Conservation (phyloP, 2,888 invertebrate genomes). For the Chalcosyrphus nemorum region DNA sequence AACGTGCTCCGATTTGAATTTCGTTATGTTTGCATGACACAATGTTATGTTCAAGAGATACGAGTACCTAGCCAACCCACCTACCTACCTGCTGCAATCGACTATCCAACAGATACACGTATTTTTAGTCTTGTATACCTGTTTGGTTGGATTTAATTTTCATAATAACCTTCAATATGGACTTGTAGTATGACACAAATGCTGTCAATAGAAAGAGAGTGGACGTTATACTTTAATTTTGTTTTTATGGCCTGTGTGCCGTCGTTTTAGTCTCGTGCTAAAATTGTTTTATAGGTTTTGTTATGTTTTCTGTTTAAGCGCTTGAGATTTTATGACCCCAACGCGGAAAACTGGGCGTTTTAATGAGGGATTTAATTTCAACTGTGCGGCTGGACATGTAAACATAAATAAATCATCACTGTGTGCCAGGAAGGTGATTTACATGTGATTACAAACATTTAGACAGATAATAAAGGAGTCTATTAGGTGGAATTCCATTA, state of each 20-base stretch:
- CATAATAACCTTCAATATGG: slow-evolving; percentile 65
- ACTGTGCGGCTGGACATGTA: slow-evolving; percentile 1
- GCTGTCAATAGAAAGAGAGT: slow-evolving; percentile 26
- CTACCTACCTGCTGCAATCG: slow-evolving; percentile 50
- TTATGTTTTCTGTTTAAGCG: slow-evolving; percentile 12
- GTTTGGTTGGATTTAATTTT: slow-evolving; percentile 63
- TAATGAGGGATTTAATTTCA: slow-evolving; percentile 53
- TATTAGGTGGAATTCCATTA: slow-evolving; percentile 3
- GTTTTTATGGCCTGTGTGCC: slow-evolving; percentile 11
- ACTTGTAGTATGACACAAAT: slow-evolving; percentile 38
- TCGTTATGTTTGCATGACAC: slow-evolving; percentile 70
- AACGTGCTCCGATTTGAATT: slow-evolving; percentile 62
- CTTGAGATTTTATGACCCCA: slow-evolving; percentile 58
- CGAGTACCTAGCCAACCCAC: slow-evolving; percentile 28
- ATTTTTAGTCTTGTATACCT: slow-evolving; percentile 46
- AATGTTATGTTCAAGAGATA: slow-evolving; percentile 67
- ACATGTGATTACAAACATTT: slow-evolving; percentile 30
- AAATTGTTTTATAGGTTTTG: slow-evolving; percentile 22
- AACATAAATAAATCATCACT: slow-evolving; percentile 43
- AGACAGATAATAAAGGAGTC: slow-evolving; percentile 13
- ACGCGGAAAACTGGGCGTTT: slow-evolving; percentile 40
- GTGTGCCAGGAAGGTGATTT: slow-evolving; percentile 20
- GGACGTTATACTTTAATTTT: slow-evolving; percentile 17
- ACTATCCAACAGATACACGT: slow-evolving; percentile 8
- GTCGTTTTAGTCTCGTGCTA: neutral